Conservation (phyloP, 2,888 invertebrate species). For the Schizaphis graminum region DNA sequence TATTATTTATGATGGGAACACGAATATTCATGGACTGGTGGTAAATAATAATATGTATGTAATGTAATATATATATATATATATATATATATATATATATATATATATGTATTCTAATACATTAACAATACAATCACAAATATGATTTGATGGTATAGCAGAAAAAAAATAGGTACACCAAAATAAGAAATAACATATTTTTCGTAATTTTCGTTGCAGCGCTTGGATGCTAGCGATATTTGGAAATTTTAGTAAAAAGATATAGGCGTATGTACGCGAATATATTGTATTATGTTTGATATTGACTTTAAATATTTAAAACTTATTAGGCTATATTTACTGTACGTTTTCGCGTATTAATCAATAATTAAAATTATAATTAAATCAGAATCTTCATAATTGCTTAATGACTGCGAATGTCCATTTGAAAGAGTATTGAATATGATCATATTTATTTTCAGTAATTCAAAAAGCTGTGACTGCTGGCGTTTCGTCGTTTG, state of each 20-base stretch:
- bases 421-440: neutral
- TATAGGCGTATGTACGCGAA: neutral
- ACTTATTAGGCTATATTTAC: neutral
- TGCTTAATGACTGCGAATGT: neutral
- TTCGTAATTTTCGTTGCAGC: constrained; percentile 28
- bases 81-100: neutral
- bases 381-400: neutral
- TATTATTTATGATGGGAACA: constrained; percentile 50
- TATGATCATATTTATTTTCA: neutral
- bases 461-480: neutral
- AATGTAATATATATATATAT: neutral
- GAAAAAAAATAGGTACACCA: neutral
- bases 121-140: neutral
- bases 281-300: neutral
- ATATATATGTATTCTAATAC: neutral
- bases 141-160: neutral
- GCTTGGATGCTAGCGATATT: constrained; percentile 24
- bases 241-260: constrained; percentile 25
- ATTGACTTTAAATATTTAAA: constrained; percentile 1
- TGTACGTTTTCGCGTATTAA: neutral
- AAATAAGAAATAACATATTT: neutral
- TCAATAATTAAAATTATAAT: neutral
- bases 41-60: neutral
- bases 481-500: neutral
- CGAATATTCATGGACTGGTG: neutral